These are phyloP conservation scores for Choristoneura rosaceana DNA, from an alignment of 2,888 invertebrate species.

Conservation along the genomic window DNA sequence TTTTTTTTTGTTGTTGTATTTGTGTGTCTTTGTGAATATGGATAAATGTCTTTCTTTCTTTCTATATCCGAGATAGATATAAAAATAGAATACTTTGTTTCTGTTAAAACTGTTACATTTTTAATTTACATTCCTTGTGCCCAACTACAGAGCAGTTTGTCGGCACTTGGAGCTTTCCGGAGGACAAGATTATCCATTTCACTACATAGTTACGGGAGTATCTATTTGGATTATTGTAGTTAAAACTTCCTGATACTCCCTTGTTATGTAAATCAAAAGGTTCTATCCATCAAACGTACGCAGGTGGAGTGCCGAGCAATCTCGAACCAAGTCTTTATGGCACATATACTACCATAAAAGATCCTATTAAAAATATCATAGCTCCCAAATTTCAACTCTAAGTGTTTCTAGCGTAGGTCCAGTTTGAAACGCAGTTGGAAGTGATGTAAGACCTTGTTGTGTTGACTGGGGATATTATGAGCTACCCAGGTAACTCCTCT, in stretches of 20 bases:
- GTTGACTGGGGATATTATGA: constrained; percentile 10
- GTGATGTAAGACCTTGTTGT: background rate
- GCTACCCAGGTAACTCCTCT: background rate
- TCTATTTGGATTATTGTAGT: background rate
- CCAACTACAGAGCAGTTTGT: no score
- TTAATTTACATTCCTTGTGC: no score
- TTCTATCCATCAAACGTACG: constrained; percentile 5
- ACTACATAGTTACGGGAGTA: no score
- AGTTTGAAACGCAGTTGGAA: background rate
- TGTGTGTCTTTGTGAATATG: no score
- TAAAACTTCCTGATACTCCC: background rate
- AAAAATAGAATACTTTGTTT: no score
- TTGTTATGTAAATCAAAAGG: background rate
- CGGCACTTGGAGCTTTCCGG: no score
- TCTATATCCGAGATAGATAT: no score
- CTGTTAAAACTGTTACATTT: no score
- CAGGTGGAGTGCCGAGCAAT: constrained; percentile 9
- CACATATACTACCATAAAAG: background rate
- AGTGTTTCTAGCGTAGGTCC: background rate
- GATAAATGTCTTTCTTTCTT: no score
- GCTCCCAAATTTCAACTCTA: background rate
- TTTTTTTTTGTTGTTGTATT: no score
- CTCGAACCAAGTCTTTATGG: constrained; percentile 3
- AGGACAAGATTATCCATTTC: no score
- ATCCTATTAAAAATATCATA: background rate